Evolutionary conservation across 2,888 invertebrate species (phyloP).

Genomic region (Galeopsomyia nigrocyanea): DNA sequence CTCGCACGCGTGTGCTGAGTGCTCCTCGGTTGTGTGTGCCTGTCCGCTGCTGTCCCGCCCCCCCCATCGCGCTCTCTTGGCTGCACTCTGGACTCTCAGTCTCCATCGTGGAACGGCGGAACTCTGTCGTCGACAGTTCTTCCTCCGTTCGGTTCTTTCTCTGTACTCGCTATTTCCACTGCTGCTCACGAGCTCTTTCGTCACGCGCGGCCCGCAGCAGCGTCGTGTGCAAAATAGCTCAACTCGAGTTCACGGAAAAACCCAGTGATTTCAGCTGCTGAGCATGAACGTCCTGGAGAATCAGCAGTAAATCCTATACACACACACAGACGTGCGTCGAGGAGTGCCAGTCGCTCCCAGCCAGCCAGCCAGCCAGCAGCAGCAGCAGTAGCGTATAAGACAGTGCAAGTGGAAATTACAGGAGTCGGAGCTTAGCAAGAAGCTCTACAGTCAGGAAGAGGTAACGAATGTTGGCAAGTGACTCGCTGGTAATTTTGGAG

Average conservation of each 20-base stretch:
- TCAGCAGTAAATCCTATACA: too few species aligned
- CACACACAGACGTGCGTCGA: too few species aligned
- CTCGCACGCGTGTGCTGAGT: not conserved
- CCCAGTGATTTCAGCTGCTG: not conserved
- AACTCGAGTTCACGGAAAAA: not conserved
- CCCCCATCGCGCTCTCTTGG: not conserved
- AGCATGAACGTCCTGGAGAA: too few species aligned
- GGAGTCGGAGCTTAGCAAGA: not conserved
- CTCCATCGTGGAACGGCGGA: constrained; percentile 22
- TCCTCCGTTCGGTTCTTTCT: too few species aligned
- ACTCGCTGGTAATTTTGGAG: constrained; percentile 7
- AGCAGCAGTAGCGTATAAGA: too few species aligned
- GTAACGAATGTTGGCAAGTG: constrained; percentile 40
- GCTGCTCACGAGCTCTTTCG: not conserved
- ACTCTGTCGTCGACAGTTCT: constrained; percentile 30
- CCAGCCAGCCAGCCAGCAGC: too few species aligned
- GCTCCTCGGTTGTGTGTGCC: not conserved
- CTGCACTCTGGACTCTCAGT: not conserved
- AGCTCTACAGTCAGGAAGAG: not conserved
- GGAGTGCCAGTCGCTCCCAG: too few species aligned
- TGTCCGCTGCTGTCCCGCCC: not conserved
- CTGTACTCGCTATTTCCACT: too few species aligned
- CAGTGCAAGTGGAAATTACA: not conserved
- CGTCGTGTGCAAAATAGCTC: constrained; percentile 40
- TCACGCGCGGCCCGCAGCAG: not conserved